phyloP scores from a whole-genome alignment of 2,113 vertebrate species.

The Rattus norvegicus region GRCr8 NC_086033.1:18333001-18333500 shows the following conservation, averaged over 20 bases:
- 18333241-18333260: background rate
- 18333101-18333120: background rate
- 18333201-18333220: background rate
- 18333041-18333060: background rate
- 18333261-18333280: background rate
- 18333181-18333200: background rate
- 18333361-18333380: background rate
- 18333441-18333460: background rate
- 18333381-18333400: too few relatives aligned
- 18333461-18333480: background rate
- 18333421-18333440: background rate
- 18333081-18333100: background rate
- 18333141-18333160: background rate
- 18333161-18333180: background rate
- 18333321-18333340: background rate
- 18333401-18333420: too few relatives aligned
- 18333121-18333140: too few relatives aligned
- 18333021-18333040: background rate
- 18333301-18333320: too few relatives aligned
- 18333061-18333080: background rate
- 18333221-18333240: background rate
- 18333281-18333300: too few relatives aligned
- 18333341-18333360: background rate
- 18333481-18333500: background rate
- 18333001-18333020: background rate